Conservation (phyloP, 1,140 invertebrate species). For the Papilio aristodemus region DNA sequence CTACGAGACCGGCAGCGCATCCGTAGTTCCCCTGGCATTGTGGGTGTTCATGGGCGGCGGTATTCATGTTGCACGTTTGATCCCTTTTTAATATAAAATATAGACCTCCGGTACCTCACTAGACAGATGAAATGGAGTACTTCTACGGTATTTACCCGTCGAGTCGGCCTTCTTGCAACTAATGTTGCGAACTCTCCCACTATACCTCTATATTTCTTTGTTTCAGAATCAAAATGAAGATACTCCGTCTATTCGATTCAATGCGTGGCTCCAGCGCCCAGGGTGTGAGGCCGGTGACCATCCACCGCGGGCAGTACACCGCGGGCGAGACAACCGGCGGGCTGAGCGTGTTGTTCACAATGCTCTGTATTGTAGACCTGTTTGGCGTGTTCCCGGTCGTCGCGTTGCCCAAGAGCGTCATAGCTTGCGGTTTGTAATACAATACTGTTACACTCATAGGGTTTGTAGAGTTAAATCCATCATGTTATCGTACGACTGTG, state of each 20-base stretch:
- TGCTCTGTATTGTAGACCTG: conserved; percentile 88
- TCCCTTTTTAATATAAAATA: too few species aligned
- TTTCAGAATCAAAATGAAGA: conserved; percentile 42
- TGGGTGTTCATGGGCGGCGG: too few species aligned
- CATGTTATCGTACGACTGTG: too few species aligned
- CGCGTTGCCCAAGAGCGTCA: conserved; percentile 85
- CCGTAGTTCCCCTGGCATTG: too few species aligned
- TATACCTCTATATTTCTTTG: not conserved
- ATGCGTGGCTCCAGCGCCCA: conserved; percentile 18
- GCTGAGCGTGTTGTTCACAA: conserved; percentile 85
- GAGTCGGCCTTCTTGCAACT: too few species aligned
- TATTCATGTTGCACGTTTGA: too few species aligned
- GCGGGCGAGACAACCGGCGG: conserved; percentile 71
- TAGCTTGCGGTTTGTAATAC: conserved; percentile 83
- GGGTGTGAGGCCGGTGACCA: conserved; percentile 40
- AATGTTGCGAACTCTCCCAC: too few species aligned
- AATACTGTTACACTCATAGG: not conserved
- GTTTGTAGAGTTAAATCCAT: too few species aligned
- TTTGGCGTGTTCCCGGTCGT: conserved; percentile 91
- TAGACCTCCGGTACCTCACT: too few species aligned
- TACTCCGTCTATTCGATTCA: conserved; percentile 39
- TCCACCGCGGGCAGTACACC: conserved; percentile 55
- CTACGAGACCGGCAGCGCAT: too few species aligned
- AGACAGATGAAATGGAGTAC: too few species aligned
- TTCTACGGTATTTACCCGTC: too few species aligned